Conservation (phyloP, 2,797 vertebrate species). For the Tinamus major region DNA sequence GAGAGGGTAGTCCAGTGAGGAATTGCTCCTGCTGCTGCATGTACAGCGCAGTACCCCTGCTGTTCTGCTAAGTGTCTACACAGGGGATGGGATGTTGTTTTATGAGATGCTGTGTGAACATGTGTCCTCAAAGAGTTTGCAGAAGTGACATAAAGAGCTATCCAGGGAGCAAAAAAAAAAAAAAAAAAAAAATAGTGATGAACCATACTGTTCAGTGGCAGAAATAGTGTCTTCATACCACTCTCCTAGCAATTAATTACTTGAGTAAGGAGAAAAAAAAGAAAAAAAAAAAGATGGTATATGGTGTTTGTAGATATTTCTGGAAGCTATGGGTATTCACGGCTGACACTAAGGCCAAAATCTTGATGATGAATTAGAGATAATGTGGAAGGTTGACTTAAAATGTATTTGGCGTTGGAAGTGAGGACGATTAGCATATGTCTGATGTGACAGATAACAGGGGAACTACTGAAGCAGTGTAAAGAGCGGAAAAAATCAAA, state of each 20-base stretch:
- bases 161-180: neutral
- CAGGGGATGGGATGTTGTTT: neutral
- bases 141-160: neutral
- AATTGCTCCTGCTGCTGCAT: neutral
- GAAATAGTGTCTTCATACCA: neutral
- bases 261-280: no score
- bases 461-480: neutral
- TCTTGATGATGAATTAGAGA: neutral
- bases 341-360: neutral
- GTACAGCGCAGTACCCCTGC: neutral
- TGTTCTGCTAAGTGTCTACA: neutral
- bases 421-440: neutral
- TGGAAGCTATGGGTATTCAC: neutral
- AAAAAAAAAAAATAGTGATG: neutral
- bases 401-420: neutral
- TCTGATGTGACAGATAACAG: constrained; percentile 23
- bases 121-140: neutral
- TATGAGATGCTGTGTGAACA: neutral
- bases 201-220: neutral
- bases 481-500: constrained; percentile 38
- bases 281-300: neutral
- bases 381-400: neutral
- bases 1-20: neutral
- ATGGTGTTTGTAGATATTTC: neutral
- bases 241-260: neutral